phyloP scores from a whole-genome alignment of 2,888 invertebrate genomes.

The Holacanthella duospinosa region DNA sequence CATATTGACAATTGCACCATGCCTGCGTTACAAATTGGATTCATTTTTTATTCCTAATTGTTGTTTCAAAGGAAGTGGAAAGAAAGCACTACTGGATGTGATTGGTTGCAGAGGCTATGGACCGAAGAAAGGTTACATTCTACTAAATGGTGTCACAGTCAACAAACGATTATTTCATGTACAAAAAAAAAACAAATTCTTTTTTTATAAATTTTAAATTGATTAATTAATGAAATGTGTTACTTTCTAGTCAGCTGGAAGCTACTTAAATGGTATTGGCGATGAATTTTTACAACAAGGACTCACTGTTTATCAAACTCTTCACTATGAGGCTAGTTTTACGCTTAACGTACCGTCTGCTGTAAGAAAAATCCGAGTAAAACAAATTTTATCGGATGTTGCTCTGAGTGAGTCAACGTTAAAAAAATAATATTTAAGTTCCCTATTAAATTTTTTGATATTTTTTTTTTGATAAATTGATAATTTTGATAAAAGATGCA shows the following conservation, averaged over 20 bases:
- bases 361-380: conserved; percentile 71
- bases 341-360: conserved; percentile 57
- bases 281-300: conserved; percentile 52
- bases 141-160: conserved; percentile 75
- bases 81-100: conserved; percentile 84
- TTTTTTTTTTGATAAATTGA: not conserved
- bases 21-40: too few species aligned
- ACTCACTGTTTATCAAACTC: conserved; percentile 74
- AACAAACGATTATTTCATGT: conserved; percentile 70
- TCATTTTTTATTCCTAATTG: conserved; percentile 22
- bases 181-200: conserved; percentile 68
- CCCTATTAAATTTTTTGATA: not conserved
- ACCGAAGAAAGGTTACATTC: conserved; percentile 74
- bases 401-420: conserved; percentile 52
- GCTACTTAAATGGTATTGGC: conserved; percentile 32
- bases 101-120: conserved; percentile 53
- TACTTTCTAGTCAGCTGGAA: conserved; percentile 30
- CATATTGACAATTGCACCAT: not conserved
- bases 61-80: conserved; percentile 91
- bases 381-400: conserved; percentile 84
- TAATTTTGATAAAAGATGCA: too few species aligned
- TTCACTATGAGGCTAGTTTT: conserved; percentile 60
- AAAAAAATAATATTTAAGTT: not conserved
- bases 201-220: conserved; percentile 39
- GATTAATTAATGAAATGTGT: not conserved